Conservation (phyloP, 1,140 invertebrate genomes). For the Lordiphosa collinella region DNA sequence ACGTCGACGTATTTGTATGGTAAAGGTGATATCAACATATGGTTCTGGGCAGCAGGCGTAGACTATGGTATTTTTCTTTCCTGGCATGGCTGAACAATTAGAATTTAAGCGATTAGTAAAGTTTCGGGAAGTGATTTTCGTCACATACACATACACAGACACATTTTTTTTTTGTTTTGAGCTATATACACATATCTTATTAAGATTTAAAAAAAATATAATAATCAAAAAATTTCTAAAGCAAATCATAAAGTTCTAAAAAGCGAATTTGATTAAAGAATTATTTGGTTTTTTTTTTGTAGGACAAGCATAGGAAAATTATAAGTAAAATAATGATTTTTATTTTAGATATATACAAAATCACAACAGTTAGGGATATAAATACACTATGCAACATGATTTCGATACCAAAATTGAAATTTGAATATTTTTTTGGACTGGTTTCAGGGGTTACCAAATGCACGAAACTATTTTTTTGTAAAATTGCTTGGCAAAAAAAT, state of each 20-base stretch:
- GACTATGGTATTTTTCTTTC: conserved; percentile 89
- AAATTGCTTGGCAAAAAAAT: too few relatives aligned
- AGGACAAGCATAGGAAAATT: conserved; percentile 12
- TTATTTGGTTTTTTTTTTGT: not conserved
- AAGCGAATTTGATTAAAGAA: conserved; percentile 43
- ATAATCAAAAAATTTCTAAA: conserved; percentile 29
- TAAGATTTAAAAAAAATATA: not conserved
- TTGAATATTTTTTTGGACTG: not conserved
- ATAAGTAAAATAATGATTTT: conserved; percentile 9
- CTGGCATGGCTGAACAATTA: conserved; percentile 87
- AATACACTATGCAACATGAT: too few relatives aligned
- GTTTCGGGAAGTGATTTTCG: conserved; percentile 10
- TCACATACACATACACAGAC: conserved; percentile 43
- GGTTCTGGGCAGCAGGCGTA: conserved; percentile 94
- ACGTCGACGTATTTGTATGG: conserved; percentile 96
- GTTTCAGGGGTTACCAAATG: conserved; percentile 1
- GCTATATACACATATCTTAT: conserved; percentile 20
- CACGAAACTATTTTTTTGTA: not conserved
- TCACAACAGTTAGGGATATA: not conserved
- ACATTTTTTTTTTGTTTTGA: not conserved
- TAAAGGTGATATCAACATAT: conserved; percentile 98
- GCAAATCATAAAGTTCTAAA: conserved; percentile 53
- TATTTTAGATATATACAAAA: conserved; percentile 1
- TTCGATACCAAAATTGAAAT: not conserved
- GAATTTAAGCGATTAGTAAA: conserved; percentile 50